Percentiles rank a stretch among this genome's conserved stretches.
phyloP scores from a whole-genome alignment of 2,888 invertebrate genomes.

The Drosophila algonquin region DNA sequence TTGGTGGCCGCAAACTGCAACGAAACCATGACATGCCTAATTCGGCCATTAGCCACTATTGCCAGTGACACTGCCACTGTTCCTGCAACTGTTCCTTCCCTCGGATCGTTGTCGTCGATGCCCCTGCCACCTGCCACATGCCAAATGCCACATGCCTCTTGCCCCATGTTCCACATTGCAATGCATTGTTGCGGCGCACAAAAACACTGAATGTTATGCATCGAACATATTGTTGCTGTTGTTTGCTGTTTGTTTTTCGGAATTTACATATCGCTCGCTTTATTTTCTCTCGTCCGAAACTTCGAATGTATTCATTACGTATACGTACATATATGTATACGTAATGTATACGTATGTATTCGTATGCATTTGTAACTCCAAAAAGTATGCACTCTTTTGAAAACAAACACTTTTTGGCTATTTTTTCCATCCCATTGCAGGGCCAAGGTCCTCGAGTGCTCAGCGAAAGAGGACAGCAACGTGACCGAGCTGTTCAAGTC shows the following conservation, averaged over 20 bases:
- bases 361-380: not conserved
- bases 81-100: not conserved
- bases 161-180: constrained; percentile 10
- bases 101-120: constrained; percentile 9
- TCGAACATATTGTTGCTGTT: constrained; percentile 28
- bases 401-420: not conserved
- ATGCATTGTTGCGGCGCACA: constrained; percentile 19
- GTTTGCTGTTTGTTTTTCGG: constrained; percentile 21
- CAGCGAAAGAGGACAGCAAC: constrained; percentile 91
- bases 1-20: constrained; percentile 20
- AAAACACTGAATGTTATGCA: constrained; percentile 41
- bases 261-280: constrained; percentile 11
- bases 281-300: constrained; percentile 17
- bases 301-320: constrained; percentile 30
- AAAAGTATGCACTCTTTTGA: not conserved
- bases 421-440: constrained; percentile 83
- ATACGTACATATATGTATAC: constrained; percentile 20
- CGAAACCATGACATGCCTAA: constrained; percentile 44
- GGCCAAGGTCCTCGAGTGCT: constrained; percentile 90
- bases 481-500: constrained; percentile 92
- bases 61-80: not conserved
- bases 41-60: constrained; percentile 45
- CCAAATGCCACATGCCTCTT: not conserved
- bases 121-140: not conserved
- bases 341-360: constrained; percentile 19